Evolutionary conservation across 2,888 invertebrate genomes (phyloP).

Genomic region (Lithophane leautieri): DNA sequence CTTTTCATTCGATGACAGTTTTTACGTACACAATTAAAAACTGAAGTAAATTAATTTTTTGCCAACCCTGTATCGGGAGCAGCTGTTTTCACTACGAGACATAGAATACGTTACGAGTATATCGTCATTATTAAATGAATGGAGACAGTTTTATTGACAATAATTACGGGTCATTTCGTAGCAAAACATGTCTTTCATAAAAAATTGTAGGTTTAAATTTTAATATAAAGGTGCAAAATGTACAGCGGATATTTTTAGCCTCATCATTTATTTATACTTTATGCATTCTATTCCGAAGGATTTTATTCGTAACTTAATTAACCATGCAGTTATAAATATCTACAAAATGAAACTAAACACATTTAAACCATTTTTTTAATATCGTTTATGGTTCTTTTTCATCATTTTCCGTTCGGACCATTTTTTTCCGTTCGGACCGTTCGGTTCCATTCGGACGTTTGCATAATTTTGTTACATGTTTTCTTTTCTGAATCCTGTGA

Average conservation of each 20-base stretch:
- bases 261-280: slow-evolving; percentile 1
- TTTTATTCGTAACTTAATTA: background rate
- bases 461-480: background rate
- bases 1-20: background rate
- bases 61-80: background rate
- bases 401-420: slow-evolving; percentile 18
- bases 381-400: background rate
- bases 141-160: background rate
- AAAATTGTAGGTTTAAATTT: background rate
- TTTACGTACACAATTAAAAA: background rate
- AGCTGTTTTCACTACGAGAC: slow-evolving; percentile 23
- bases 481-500: background rate
- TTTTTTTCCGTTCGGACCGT: too few relatives aligned
- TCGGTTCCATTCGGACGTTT: background rate
- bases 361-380: background rate
- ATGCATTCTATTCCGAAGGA: background rate
- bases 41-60: background rate
- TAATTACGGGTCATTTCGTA: background rate
- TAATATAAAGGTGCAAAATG: slow-evolving; percentile 12
- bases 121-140: slow-evolving; percentile 11
- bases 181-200: background rate
- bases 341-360: background rate
- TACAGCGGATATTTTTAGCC: background rate
- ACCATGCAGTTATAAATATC: background rate
- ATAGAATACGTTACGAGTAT: slow-evolving; percentile 7